Conservation (phyloP, 2,113 vertebrate genomes). For the Raja brachyura region DNA sequence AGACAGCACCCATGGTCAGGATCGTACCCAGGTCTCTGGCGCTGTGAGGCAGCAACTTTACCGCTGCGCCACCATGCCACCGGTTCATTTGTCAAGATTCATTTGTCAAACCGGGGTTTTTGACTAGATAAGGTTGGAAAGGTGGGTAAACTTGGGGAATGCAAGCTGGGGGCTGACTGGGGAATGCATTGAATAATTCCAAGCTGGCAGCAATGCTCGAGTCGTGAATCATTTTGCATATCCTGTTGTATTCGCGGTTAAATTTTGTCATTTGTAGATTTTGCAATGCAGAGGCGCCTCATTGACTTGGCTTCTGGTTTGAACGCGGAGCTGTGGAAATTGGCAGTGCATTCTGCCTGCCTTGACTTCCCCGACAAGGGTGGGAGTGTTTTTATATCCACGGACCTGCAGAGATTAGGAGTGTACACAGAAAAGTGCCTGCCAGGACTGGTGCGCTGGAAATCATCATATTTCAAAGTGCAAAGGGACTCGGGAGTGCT, state of each 20-base stretch:
- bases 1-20: no score
- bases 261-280: background rate
- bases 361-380: background rate
- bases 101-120: background rate
- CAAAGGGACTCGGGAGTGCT: no score
- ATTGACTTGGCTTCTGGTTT: background rate
- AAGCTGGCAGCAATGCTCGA: background rate
- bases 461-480: no score
- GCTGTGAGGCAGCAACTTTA: no score
- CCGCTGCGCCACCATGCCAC: no score
- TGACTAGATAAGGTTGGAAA: background rate
- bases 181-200: background rate
- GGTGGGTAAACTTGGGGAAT: background rate
- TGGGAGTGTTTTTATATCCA: background rate
- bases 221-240: background rate
- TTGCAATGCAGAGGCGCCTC: background rate
- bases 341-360: background rate
- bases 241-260: background rate
- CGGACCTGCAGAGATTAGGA: background rate
- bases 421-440: background rate
- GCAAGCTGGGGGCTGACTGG: background rate
- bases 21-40: no score
- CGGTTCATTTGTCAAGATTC: background rate
- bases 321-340: background rate
- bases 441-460: background rate